These are phyloP conservation scores for Aphodius granarius DNA, from an alignment of 2,888 invertebrate species.

Conservation along the genomic window DNA sequence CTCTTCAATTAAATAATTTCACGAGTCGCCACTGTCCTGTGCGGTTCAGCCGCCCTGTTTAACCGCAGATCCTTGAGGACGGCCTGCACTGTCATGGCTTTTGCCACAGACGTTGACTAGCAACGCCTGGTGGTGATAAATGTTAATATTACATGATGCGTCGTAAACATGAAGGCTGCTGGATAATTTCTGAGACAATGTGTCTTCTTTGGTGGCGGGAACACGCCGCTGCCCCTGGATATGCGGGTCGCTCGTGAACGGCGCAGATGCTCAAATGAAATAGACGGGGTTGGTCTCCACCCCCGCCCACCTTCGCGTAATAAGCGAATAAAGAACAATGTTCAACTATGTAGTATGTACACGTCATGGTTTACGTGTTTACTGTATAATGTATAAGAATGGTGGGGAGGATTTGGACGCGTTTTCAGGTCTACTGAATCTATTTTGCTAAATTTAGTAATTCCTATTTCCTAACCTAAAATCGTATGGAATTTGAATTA, in stretches of 20 bases:
- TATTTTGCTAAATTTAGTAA: too few species aligned
- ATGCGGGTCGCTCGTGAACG: not conserved
- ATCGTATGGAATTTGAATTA: too few species aligned
- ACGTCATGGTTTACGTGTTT: too few species aligned
- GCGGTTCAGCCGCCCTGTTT: too few species aligned
- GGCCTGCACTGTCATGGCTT: not conserved
- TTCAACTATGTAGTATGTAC: not conserved
- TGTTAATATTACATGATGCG: not conserved
- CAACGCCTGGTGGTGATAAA: not conserved
- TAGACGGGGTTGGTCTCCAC: not conserved
- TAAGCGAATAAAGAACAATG: not conserved
- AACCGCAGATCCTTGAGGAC: not conserved
- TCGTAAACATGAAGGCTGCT: not conserved
- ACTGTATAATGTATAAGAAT: too few species aligned
- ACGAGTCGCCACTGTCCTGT: too few species aligned
- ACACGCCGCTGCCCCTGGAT: not conserved
- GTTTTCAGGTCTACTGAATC: too few species aligned
- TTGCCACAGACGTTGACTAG: not conserved
- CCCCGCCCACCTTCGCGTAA: not conserved
- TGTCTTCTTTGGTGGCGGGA: not conserved
- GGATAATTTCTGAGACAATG: not conserved
- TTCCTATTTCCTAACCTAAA: too few species aligned
- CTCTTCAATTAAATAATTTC: too few species aligned
- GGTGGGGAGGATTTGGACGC: too few species aligned
- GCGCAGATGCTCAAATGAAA: not conserved